Evolutionary conservation across 1,140 invertebrate genomes (phyloP).

Genomic region (Brachionus koreanus): DNA sequence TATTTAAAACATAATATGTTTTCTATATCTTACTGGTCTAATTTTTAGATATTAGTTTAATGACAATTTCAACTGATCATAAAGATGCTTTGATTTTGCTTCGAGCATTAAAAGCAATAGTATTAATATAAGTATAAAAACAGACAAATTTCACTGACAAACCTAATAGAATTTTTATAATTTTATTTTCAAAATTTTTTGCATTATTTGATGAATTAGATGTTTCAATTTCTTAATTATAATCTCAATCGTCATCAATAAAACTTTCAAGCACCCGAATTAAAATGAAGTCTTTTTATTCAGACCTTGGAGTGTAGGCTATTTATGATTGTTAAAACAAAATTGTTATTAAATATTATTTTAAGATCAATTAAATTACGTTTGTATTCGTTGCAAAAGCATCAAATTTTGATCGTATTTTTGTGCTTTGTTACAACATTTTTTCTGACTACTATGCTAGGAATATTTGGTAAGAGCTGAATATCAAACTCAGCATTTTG

Average conservation of each 20-base stretch:
- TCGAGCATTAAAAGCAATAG: not conserved
- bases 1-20: not conserved
- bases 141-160: not conserved
- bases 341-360: not conserved
- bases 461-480: not conserved
- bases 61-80: not conserved
- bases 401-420: conserved; percentile 20
- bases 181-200: not conserved
- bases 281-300: conserved; percentile 34
- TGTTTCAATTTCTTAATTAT: not conserved
- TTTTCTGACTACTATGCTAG: not conserved
- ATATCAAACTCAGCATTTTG: not conserved
- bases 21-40: not conserved
- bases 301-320: conserved; percentile 20
- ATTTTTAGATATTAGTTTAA: not conserved
- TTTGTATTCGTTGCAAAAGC: conserved; percentile 42
- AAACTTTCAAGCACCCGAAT: not conserved
- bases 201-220: not conserved
- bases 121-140: not conserved
- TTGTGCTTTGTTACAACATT: conserved; percentile 12
- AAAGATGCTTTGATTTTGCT: not conserved
- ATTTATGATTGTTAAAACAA: not conserved
- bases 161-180: not conserved
- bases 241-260: not conserved
- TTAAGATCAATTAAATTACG: conserved; percentile 36